phyloP scores from a whole-genome alignment of 2,797 vertebrate genomes.

The Parauchenoglanis ngamensis region DNA sequence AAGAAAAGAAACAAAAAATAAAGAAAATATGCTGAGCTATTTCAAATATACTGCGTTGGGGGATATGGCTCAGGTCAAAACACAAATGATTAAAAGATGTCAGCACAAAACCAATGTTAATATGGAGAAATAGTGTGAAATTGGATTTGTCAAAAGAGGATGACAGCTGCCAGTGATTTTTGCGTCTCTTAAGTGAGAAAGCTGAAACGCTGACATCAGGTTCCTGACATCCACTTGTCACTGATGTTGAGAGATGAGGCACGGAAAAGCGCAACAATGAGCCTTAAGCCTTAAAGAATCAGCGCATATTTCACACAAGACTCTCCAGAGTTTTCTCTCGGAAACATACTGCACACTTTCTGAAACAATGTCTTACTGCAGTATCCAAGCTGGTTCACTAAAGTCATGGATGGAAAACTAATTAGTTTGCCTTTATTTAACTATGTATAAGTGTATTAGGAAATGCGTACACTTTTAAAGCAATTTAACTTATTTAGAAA shows the following conservation, averaged over 20 bases:
- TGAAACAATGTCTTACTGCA: neutral
- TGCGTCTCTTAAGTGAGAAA: conserved; percentile 9
- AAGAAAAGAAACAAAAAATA: neutral
- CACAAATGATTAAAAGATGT: conserved; percentile 25
- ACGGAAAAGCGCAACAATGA: neutral
- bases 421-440: neutral
- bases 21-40: neutral
- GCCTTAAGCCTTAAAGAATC: neutral
- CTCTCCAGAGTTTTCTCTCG: neutral
- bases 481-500: neutral
- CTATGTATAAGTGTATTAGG: neutral
- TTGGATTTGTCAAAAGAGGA: conserved; percentile 26
- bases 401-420: neutral
- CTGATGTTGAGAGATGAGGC: conserved; percentile 5
- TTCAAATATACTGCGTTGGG: neutral
- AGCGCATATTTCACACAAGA: neutral
- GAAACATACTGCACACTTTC: neutral
- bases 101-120: conserved; percentile 18
- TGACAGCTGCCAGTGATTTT: conserved; percentile 7
- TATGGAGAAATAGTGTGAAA: neutral
- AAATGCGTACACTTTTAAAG: neutral
- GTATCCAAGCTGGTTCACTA: neutral
- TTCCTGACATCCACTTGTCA: conserved; percentile 23
- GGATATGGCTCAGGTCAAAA: conserved; percentile 34
- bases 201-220: conserved; percentile 27